A percentile compares a stretch with the other conserved stretches of the same genome.
phyloP scores from a whole-genome alignment of 1,140 invertebrate species.

The Camponotus vicinus region DNA sequence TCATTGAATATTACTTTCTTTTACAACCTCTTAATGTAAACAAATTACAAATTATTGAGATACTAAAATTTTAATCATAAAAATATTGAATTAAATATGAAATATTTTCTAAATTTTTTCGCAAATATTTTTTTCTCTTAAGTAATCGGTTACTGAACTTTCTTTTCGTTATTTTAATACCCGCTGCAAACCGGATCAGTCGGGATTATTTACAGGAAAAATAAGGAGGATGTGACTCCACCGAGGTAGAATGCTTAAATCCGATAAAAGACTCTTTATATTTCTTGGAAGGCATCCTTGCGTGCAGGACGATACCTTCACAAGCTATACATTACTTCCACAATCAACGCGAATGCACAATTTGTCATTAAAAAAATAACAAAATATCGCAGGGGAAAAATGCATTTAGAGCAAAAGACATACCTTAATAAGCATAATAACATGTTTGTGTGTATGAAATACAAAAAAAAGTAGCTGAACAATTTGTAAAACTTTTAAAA shows the following conservation, averaged over 20 bases:
- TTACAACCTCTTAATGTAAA: neutral
- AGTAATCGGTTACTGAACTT: neutral
- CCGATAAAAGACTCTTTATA: slow-evolving; percentile 27
- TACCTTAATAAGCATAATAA: neutral
- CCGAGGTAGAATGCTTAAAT: slow-evolving; percentile 1
- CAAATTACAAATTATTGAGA: neutral
- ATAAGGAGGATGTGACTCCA: neutral
- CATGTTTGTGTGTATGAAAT: neutral
- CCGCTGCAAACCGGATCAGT: slow-evolving; percentile 13
- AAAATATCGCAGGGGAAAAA: neutral
- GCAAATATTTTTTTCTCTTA: neutral
- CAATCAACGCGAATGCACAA: neutral
- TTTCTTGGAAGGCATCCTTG: slow-evolving; percentile 9
- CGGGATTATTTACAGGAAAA: slow-evolving; percentile 15
- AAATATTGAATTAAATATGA: neutral
- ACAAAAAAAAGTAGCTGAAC: neutral
- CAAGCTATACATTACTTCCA: neutral
- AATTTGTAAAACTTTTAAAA: neutral
- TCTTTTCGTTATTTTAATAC: neutral
- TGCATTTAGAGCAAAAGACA: neutral
- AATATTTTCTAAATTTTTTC: neutral
- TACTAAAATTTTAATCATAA: neutral
- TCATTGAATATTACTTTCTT: neutral
- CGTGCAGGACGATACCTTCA: neutral
- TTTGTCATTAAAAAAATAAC: neutral